Conservation (phyloP, 2,888 invertebrate genomes). For the Meteorus colon region DNA sequence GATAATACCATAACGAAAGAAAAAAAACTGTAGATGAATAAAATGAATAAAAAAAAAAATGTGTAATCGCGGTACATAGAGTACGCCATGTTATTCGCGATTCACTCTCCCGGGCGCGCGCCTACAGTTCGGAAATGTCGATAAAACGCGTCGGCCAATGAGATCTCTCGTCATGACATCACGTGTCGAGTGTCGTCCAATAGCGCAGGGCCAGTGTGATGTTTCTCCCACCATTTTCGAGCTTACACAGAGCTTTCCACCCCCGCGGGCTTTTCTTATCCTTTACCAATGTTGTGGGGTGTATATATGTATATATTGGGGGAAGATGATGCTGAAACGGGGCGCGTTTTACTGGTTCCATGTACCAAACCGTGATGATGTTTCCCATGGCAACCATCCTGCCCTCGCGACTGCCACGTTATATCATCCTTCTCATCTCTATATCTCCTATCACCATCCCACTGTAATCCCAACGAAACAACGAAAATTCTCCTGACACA, state of each 20-base stretch:
- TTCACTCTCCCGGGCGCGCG: constrained; percentile 52
- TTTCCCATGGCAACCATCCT: constrained; percentile 40
- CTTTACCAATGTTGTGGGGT: constrained; percentile 49
- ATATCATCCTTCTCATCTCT: constrained; percentile 6
- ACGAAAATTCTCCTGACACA: constrained; percentile 62
- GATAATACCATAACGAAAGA: neutral
- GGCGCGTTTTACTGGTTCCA: constrained; percentile 36
- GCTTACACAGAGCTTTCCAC: constrained; percentile 30
- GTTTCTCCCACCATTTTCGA: constrained; percentile 53
- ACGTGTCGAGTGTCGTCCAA: constrained; percentile 67
- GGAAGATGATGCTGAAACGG: constrained; percentile 27
- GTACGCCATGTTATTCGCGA: constrained; percentile 52
- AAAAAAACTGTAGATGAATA: neutral
- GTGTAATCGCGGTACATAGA: constrained; percentile 46
- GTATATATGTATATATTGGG: constrained; percentile 43
- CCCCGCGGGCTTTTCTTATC: constrained; percentile 61
- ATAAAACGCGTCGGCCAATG: constrained; percentile 72
- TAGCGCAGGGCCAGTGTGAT: constrained; percentile 64
- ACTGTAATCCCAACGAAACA: constrained; percentile 65
- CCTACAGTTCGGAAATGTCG: constrained; percentile 67
- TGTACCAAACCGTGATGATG: constrained; percentile 36
- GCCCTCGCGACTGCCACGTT: constrained; percentile 21
- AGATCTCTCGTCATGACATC: constrained; percentile 68
- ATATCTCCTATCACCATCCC: neutral
- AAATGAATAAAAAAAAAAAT: no score